Evolutionary conservation across 64 coral and sea anemone species (phyloP), one percentile per base, ranked within the genome.

Genomic region (Cladopsammia gracilis): DNA sequence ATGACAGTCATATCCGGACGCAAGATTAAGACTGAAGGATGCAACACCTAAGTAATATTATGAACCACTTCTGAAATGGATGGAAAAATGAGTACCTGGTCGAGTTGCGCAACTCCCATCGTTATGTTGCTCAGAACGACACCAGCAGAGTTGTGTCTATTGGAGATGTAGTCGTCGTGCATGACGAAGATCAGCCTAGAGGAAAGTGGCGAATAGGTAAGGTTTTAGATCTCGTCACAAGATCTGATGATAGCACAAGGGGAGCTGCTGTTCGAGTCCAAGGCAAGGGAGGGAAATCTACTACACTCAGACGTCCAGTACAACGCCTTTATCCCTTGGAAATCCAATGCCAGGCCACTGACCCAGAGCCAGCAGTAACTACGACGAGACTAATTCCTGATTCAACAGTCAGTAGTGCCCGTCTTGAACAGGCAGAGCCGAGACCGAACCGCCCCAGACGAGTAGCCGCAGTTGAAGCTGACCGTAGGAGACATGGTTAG

Each of bases 241-340:
- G 53, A 59, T 58, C 66, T 19, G 52, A 88, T 88, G 86, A 43
- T 46, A 5, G 58, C 7, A 62, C 23, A 48, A 73, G 84, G 23
- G 66, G 65, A 87, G 70, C 25, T 34, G 68, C 59, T 73, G 48
- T 75, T 10, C 47, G 34, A 58, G 70, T 88, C 2, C 19, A n/a
- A 14, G 45, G 45, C n/a, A 61, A 88, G 52, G 51, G 56, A 71
- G 69, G 70, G 14, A 88, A 58, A 44, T 22, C 10, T 18, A 16
- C 64, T 10, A 62, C 3, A 14, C 68, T 88, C 9, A 71, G 70
- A 25, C 47, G 23, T n/a, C 86, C 70, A 24, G 86, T 52, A 14
- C 84, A 87, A n/a, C 44, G 48, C 1, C 68, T 88, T 42, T 61
- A 57, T 50, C 86, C 70, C 19, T 59, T 75, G 4, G 86, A 88